Conservation (phyloP, 2,888 invertebrate genomes). For the Horisme vitalbata region DNA sequence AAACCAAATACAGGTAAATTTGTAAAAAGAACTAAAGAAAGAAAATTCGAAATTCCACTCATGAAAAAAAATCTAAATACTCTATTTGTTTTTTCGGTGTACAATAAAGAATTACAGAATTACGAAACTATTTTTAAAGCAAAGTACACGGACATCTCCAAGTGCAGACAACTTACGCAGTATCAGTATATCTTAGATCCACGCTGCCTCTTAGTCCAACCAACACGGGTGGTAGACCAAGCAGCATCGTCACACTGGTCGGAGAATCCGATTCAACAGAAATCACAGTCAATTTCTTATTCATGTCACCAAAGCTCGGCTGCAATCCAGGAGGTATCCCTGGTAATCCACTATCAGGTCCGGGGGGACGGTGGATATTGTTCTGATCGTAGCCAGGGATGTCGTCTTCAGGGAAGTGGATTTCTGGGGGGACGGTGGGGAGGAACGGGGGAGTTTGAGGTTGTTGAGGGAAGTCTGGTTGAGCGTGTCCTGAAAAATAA, state of each 20-base stretch:
- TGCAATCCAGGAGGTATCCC: constrained; percentile 57
- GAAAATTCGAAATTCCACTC: no score
- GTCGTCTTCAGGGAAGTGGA: constrained; percentile 65
- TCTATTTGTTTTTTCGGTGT: no score
- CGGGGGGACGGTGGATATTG: constrained; percentile 59
- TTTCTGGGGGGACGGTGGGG: constrained; percentile 73
- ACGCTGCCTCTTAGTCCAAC: constrained; percentile 94
- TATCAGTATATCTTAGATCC: constrained; percentile 92
- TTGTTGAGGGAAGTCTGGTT: constrained; percentile 44
- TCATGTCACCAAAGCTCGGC: constrained; percentile 60
- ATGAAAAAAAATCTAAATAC: no score
- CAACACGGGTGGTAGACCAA: constrained; percentile 90
- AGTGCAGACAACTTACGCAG: constrained; percentile 77
- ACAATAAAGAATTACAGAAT: no score
- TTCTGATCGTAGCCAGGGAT: constrained; percentile 61
- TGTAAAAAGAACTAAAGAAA: no score
- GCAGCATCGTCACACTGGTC: constrained; percentile 90
- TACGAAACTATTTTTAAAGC: no score
- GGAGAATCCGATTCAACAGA: constrained; percentile 90
- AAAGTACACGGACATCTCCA: neutral
- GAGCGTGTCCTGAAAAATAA: constrained; percentile 51
- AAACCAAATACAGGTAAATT: no score
- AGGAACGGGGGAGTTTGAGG: constrained; percentile 55
- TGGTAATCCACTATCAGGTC: constrained; percentile 45
- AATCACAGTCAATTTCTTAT: constrained; percentile 78